Evolutionary conservation across 2,888 invertebrate species (phyloP).

Genomic region (Quadroppia sp.): DNA sequence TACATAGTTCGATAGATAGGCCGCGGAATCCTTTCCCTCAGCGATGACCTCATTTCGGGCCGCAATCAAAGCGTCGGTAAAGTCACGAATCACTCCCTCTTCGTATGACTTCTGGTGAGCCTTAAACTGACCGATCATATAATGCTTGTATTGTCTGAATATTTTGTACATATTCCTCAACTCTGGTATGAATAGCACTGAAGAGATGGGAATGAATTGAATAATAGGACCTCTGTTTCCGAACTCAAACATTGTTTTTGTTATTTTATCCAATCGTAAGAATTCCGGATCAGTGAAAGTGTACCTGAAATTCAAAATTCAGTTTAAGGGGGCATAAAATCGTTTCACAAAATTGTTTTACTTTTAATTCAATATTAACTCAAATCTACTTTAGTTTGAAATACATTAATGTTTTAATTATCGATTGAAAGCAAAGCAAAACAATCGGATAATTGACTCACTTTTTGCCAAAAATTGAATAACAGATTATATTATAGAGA

Average conservation of each 20-base stretch:
- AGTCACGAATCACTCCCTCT: conserved; percentile 72
- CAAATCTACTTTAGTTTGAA: too few relatives aligned
- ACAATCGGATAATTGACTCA: background rate
- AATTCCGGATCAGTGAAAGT: conserved; percentile 11
- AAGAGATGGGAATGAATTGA: background rate
- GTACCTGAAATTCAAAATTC: conserved; percentile 4
- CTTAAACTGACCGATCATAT: background rate
- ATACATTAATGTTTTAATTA: conserved; percentile 1
- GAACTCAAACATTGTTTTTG: background rate
- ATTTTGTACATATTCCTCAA: background rate
- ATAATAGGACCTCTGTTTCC: background rate
- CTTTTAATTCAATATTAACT: too few relatives aligned
- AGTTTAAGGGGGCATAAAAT: too few relatives aligned
- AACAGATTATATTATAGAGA: conserved; percentile 33
- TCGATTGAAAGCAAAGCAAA: background rate
- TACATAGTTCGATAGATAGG: background rate
- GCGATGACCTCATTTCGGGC: conserved; percentile 7
- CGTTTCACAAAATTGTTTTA: too few relatives aligned
- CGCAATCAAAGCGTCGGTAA: conserved; percentile 2
- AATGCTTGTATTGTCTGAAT: background rate
- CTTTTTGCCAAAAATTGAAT: conserved; percentile 38
- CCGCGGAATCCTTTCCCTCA: conserved; percentile 8
- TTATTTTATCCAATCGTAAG: background rate
- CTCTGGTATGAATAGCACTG: background rate
- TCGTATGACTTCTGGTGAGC: conserved; percentile 55